These are phyloP conservation scores for Phaedon cochleariae DNA, from an alignment of 2,888 invertebrate genomes.

Conservation along the genomic window DNA sequence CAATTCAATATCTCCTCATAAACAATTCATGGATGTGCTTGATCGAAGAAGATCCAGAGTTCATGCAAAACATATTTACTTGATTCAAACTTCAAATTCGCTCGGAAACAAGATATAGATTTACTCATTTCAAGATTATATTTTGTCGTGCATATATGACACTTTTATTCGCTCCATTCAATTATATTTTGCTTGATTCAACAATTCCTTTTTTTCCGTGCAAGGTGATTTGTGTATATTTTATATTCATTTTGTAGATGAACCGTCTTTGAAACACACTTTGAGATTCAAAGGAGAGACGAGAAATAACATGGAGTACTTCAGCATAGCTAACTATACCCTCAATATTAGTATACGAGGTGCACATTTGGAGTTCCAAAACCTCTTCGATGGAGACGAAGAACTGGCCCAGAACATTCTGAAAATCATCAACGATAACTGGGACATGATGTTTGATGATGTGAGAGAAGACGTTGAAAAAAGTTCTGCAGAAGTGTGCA, in stretches of 20 bases:
- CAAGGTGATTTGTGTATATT: too few species aligned
- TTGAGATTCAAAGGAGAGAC: constrained; percentile 31
- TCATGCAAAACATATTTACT: too few species aligned
- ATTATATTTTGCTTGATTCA: too few species aligned
- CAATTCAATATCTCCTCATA: too few species aligned
- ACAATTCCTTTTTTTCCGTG: too few species aligned
- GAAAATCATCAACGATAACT: constrained; percentile 44
- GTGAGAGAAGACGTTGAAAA: constrained; percentile 37
- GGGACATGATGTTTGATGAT: constrained; percentile 40
- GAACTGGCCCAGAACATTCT: constrained; percentile 40
- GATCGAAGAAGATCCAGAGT: too few species aligned
- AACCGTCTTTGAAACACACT: constrained; percentile 7
- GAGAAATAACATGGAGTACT: constrained; percentile 22
- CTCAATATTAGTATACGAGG: constrained; percentile 12
- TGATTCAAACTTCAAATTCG: too few species aligned
- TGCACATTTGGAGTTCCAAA: constrained; percentile 38
- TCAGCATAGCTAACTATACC: constrained; percentile 25
- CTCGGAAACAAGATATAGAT: too few species aligned
- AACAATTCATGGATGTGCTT: too few species aligned
- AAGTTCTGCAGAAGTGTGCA: constrained; percentile 27
- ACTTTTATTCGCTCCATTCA: too few species aligned
- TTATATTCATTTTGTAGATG: constrained; percentile 6
- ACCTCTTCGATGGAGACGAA: constrained; percentile 46
- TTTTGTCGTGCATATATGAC: too few species aligned
- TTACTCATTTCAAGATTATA: too few species aligned